Evolutionary conservation across 2,113 vertebrate species (phyloP), one percentile per base, ranked within the genome.

Genomic region (Alouatta palliata): DNA sequence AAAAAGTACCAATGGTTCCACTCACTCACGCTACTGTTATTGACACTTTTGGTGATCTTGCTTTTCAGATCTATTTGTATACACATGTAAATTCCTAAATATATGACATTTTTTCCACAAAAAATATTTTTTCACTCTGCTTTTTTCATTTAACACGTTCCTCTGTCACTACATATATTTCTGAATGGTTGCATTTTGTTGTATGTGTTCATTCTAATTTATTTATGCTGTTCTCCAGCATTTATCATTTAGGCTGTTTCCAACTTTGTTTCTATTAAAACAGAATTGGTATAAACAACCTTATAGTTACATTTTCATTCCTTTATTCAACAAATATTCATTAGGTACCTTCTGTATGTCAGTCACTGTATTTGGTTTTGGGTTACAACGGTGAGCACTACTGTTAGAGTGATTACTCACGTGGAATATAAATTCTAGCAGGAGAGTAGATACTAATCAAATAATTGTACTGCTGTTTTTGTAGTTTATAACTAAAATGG

Each of bases 371-470:
- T 90, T 88, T 94, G 45, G 27, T 88, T 82, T 56, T 94, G 43
- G 68, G 30, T 90, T 92, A 83, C 25, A 97, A 49, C 49, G 86
- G 27, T 85, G 70, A 91, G 43, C 82, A 73, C 21, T 90, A 80
- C 23, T 68, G 14, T n/a, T 64, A 95, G 23, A 90, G 37, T 95
- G 84, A 64, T 40, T 91, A 58, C 32, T 54, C 23, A 73, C 11
- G 32, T 95, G 49, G 25, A 88, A 93, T 92, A 90, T 90, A 66
- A 80, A 95, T 97, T 96, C 89, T 93, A 85, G 27, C 49, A 61
- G n/a, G 40, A 73, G 47, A 93, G 13, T 9, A 91, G 47, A 64
- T 85, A 40, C 81, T 84, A 95, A 89, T 88, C 54, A 95, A n/a
- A 87, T 96, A 94, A 92, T 76, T 52, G 58, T 20, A 49, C 66